Evolutionary conservation across 2,888 invertebrate genomes (phyloP).

Genomic region (Athetis lepigone): DNA sequence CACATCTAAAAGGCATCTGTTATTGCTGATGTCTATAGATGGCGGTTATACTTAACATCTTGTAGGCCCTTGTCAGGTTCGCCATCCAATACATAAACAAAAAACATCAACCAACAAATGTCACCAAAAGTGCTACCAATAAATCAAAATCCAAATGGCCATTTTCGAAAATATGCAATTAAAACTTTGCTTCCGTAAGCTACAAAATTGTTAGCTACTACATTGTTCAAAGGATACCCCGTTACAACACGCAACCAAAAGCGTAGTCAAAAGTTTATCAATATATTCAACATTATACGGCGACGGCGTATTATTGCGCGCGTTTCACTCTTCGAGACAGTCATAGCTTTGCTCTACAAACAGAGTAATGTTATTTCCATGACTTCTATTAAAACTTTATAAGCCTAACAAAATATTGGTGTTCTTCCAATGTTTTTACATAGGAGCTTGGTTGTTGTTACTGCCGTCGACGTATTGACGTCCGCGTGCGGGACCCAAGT

Average conservation of each 20-base stretch:
- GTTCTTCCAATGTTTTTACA: conserved; percentile 51
- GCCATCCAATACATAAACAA: too few species aligned
- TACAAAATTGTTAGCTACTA: conserved; percentile 1
- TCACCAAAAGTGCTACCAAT: too few species aligned
- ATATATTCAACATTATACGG: conserved; percentile 39
- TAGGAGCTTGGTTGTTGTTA: conserved; percentile 50
- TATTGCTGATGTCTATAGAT: too few species aligned
- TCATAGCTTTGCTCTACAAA: conserved; percentile 36
- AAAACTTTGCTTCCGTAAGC: neutral
- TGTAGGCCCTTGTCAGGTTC: too few species aligned
- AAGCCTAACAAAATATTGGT: conserved; percentile 65
- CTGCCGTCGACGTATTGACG: conserved; percentile 44
- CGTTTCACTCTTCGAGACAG: conserved; percentile 22
- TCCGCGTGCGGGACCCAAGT: conserved; percentile 27
- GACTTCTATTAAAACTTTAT: conserved; percentile 71
- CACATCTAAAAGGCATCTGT: too few species aligned
- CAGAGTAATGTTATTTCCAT: conserved; percentile 61
- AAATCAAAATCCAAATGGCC: neutral
- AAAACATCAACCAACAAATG: neutral
- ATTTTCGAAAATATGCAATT: conserved; percentile 8
- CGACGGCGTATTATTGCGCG: conserved; percentile 24
- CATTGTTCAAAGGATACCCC: conserved; percentile 12
- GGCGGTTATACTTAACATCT: too few species aligned
- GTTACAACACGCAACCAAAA: conserved; percentile 25
- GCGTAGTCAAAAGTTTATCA: conserved; percentile 42